Conservation (phyloP, 1,140 invertebrate genomes). For the Pseudomyrmex gracilis region DNA sequence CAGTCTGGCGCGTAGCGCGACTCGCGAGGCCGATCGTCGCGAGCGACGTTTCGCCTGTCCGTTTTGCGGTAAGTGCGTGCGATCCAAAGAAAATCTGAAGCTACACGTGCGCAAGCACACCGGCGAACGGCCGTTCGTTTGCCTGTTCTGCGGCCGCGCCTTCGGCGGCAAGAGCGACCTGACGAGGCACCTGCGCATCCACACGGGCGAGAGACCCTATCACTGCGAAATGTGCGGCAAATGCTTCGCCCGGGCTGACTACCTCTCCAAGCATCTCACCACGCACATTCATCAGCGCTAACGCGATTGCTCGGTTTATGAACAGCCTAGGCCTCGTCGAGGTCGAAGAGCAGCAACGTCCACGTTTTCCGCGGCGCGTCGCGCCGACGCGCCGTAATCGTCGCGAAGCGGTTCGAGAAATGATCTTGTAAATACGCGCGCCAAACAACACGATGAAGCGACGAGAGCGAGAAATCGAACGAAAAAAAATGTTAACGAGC, state of each 20-base stretch:
- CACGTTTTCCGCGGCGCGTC: conserved; percentile 16
- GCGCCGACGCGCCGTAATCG: neutral
- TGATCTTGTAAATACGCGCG: neutral
- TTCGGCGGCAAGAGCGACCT: conserved; percentile 95
- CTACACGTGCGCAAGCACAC: conserved; percentile 95
- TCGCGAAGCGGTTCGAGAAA: conserved; percentile 26
- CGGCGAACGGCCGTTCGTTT: conserved; percentile 94
- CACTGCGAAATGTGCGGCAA: conserved; percentile 96
- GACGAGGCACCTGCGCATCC: conserved; percentile 93
- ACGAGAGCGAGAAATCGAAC: neutral
- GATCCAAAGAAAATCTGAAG: conserved; percentile 95
- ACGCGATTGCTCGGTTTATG: conserved; percentile 49
- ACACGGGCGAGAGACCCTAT: conserved; percentile 94
- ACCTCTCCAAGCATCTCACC: conserved; percentile 95
- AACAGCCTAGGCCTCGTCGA: conserved; percentile 13
- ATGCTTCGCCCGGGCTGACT: conserved; percentile 95
- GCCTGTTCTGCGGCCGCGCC: conserved; percentile 93
- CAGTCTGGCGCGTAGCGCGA: conserved; percentile 72
- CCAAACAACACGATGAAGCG: too few relatives aligned
- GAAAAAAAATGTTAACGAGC: neutral
- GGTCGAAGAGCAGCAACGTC: conserved; percentile 11
- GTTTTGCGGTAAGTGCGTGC: conserved; percentile 95
- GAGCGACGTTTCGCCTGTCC: conserved; percentile 92
- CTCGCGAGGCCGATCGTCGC: conserved; percentile 80
- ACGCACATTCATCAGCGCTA: conserved; percentile 91